Evolutionary conservation across 2,888 invertebrate species (phyloP), one percentile per base, ranked within the genome.

Genomic region (Himalopsyche japonica): DNA sequence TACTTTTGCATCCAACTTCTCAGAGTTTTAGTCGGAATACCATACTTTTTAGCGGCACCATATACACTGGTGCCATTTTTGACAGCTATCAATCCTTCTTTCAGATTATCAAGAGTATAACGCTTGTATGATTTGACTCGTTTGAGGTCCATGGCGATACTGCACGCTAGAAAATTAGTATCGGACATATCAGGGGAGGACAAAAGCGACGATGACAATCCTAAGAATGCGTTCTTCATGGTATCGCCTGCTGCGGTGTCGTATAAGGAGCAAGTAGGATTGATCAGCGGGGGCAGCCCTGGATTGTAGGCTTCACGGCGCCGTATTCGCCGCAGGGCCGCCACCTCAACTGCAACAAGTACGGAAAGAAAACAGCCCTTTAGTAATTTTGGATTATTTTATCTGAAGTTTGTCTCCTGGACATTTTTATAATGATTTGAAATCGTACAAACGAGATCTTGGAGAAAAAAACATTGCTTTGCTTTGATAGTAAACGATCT

Each of bases 1-100:
- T 93, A 93, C 84, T 93, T 92, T 81, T 93, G 93, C 93, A 93
- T 93, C 92, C 93, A 93, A 88, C 93, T 93, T 82, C 93, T 88
- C 32, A 93, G 88, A 37, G 93, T 93, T 84, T 93, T 93, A 88
- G 93, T 89, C 1, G 93, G 93, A 32, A 93, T 93, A 0, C 93
- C 93, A 85, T 91, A 93, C 70, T 93, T 92, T 85, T 93, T 93
- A 0, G 93, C 93, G 0, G 93, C 93, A 0, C 93, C 93, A 85
- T 93, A 93, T 0, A 93, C 93, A 34, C 93, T 93, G 83, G 92
- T 92, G 0, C 93, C 93, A 87, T 91, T 91, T 86, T 93, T 92
- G 0, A 93, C 93, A 0, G 92, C 92, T 64, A 93, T 92, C 0
- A 93, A 85, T 0, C 93, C 93, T 57, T 92, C 92, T 37, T 92